Conservation (phyloP, 2,113 vertebrate genomes). For the Hyla sarda region DNA sequence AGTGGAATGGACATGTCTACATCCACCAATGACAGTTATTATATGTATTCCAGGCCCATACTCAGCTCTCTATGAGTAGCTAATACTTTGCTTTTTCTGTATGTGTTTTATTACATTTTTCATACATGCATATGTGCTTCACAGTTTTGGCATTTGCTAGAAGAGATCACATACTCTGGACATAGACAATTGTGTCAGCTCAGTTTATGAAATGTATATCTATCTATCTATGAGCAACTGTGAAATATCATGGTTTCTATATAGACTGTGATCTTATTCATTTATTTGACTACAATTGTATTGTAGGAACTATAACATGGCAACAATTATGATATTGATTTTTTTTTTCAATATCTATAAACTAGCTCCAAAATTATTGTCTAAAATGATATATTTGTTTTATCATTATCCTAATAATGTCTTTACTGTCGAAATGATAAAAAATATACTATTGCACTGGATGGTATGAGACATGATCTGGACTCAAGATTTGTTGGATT, state of each 20-base stretch:
- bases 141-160: neutral
- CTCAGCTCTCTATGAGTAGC: slow-evolving; percentile 56
- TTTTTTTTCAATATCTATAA: neutral
- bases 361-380: neutral
- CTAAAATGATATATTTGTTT: neutral
- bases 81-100: neutral
- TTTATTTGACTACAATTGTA: neutral
- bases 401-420: neutral
- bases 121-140: neutral
- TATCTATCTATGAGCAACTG: neutral
- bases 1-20: slow-evolving; percentile 50
- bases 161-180: neutral
- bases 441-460: neutral
- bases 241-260: neutral
- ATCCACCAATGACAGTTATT: slow-evolving; percentile 54
- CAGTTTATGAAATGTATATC: neutral
- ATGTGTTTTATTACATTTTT: neutral
- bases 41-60: slow-evolving; percentile 63
- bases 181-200: neutral
- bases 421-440: neutral
- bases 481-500: neutral
- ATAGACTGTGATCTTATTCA: neutral
- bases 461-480: neutral
- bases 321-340: neutral
- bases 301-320: neutral